phyloP scores from a whole-genome alignment of 2,113 vertebrate genomes.

The Chaetorhynchus papuensis region DNA sequence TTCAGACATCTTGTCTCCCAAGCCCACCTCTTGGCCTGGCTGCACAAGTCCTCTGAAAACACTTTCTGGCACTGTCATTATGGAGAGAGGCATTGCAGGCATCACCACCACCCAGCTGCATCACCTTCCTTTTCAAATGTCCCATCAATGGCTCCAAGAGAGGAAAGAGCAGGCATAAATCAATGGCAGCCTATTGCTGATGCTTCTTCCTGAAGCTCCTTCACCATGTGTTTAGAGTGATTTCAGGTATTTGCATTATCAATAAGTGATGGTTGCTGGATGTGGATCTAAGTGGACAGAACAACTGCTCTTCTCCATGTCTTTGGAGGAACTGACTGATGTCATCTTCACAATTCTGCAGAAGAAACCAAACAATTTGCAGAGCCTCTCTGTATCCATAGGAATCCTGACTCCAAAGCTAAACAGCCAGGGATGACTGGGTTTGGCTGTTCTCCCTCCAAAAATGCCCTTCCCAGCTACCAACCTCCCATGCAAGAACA shows the following conservation, averaged over 20 bases:
- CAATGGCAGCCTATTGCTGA: neutral
- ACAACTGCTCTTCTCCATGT: neutral
- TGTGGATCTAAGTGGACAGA: neutral
- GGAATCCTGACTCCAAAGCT: neutral
- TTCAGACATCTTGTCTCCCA: constrained; percentile 16
- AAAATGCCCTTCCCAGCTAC: neutral
- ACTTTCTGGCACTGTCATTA: neutral
- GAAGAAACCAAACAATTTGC: neutral
- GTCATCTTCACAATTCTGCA: neutral
- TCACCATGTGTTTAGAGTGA: neutral
- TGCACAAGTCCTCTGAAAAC: neutral
- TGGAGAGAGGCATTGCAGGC: neutral
- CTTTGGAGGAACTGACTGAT: neutral
- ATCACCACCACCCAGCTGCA: neutral
- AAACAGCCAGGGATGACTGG: neutral
- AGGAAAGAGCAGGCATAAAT: neutral
- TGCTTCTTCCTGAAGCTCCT: neutral
- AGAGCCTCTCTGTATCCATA: neutral
- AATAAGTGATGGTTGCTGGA: neutral
- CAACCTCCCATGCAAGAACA: neutral
- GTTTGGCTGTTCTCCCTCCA: neutral
- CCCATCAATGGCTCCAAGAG: neutral
- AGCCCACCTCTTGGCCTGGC: neutral
- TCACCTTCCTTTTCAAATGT: neutral
- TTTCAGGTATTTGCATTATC: neutral